These are phyloP conservation scores for Hozukius guyotensis DNA, from an alignment of 2,797 vertebrate genomes.

Conservation along the genomic window DNA sequence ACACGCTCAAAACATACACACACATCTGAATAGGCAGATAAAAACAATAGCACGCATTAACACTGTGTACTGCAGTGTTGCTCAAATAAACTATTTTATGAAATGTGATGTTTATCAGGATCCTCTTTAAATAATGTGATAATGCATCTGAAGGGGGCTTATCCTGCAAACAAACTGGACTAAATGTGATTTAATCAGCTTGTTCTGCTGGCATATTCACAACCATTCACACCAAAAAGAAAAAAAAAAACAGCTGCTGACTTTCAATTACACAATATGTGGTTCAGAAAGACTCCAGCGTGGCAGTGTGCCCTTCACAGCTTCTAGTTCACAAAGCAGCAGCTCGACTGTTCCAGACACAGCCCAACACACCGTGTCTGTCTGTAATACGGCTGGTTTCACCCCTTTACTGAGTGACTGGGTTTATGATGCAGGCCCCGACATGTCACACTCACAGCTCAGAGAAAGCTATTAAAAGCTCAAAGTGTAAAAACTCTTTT, in stretches of 20 bases:
- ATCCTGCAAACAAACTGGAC: conserved; percentile 32
- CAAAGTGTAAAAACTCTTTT: conserved; percentile 18
- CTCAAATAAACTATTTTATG: conserved; percentile 4
- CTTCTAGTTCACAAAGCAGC: conserved; percentile 45
- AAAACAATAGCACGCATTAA: conserved; percentile 7
- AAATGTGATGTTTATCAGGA: conserved; percentile 1
- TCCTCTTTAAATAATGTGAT: neutral
- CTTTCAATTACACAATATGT: conserved; percentile 54
- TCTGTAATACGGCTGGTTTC: conserved; percentile 28
- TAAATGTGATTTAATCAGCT: conserved; percentile 41
- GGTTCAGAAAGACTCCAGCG: conserved; percentile 34
- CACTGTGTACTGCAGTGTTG: neutral
- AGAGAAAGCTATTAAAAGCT: conserved; percentile 27
- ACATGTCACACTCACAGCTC: conserved; percentile 36
- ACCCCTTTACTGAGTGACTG: conserved; percentile 29
- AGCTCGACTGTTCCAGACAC: conserved; percentile 29
- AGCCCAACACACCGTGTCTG: conserved; percentile 8
- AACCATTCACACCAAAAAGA: conserved; percentile 21
- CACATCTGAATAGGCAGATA: conserved; percentile 5
- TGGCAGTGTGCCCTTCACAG: conserved; percentile 46
- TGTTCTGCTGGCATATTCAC: conserved; percentile 36
- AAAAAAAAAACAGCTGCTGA: conserved; percentile 28
- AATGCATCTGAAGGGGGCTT: conserved; percentile 4
- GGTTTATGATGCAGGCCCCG: conserved; percentile 39
- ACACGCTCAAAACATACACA: neutral